These are phyloP conservation scores for Diplodus sargus DNA, from an alignment of 2,797 vertebrate species.

Conservation along the genomic window DNA sequence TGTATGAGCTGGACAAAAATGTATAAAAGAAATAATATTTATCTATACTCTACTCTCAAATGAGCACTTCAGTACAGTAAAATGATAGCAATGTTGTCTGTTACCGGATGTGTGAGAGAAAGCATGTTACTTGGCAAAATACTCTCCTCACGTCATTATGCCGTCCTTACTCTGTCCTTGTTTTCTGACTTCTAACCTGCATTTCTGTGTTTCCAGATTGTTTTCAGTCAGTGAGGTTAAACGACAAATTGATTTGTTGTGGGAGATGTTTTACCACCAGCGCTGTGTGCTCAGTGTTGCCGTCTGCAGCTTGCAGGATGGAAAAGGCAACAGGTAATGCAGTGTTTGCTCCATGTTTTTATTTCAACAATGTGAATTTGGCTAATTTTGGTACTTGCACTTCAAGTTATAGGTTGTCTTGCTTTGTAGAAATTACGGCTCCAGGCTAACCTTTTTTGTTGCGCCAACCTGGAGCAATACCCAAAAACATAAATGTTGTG, in stretches of 20 bases:
- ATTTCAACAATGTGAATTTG: background rate
- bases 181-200: background rate
- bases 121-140: background rate
- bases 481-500: too few species aligned
- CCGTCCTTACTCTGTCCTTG: background rate
- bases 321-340: slow-evolving; percentile 76
- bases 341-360: background rate
- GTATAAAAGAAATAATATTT: background rate
- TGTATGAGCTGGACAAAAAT: background rate
- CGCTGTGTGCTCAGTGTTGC: slow-evolving; percentile 94
- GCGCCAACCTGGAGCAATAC: too few species aligned
- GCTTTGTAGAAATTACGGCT: background rate
- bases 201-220: slow-evolving; percentile 79
- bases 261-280: slow-evolving; percentile 92
- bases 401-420: background rate
- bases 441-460: too few species aligned
- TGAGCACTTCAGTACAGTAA: background rate
- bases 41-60: background rate
- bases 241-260: slow-evolving; percentile 85
- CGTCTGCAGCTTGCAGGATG: slow-evolving; percentile 76
- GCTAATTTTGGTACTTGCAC: background rate
- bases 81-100: too few species aligned
- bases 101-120: background rate
- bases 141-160: background rate
- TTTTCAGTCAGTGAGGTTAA: slow-evolving; percentile 87